Conservation (phyloP, 2,797 vertebrate genomes). For the Galagoides demidoff region DNA sequence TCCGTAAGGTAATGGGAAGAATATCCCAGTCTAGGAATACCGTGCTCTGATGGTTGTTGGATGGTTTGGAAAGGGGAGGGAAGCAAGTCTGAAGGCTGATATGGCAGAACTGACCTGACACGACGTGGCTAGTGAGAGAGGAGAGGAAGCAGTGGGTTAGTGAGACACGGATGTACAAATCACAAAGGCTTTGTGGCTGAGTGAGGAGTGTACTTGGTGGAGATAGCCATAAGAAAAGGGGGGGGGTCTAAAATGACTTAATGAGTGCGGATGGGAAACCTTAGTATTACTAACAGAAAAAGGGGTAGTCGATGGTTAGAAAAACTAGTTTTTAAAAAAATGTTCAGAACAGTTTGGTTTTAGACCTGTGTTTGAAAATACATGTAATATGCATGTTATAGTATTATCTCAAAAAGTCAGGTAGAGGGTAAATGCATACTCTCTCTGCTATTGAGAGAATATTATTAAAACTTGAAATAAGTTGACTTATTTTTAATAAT, state of each 20-base stretch:
- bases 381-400: not conserved
- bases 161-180: not conserved
- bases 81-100: not conserved
- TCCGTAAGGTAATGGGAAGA: not conserved
- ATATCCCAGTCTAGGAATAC: not conserved
- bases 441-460: conserved; percentile 12
- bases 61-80: not conserved
- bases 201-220: not conserved
- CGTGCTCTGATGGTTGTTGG: not conserved
- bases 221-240: conserved; percentile 2
- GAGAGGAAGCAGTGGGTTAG: not conserved
- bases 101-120: not conserved
- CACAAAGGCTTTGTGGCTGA: not conserved
- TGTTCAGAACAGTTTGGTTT: conserved; percentile 41
- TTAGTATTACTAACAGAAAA: not conserved
- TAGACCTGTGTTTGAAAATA: conserved; percentile 26
- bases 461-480: conserved; percentile 6
- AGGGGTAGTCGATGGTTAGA: not conserved
- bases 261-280: not conserved
- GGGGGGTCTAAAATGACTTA: not conserved
- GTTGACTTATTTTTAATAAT: too few relatives aligned
- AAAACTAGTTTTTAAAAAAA: not conserved
- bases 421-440: not conserved
- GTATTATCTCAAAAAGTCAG: conserved; percentile 34
- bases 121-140: not conserved